These are phyloP conservation scores for Smithornis capensis DNA, from an alignment of 2,113 vertebrate species.

Conservation along the genomic window DNA sequence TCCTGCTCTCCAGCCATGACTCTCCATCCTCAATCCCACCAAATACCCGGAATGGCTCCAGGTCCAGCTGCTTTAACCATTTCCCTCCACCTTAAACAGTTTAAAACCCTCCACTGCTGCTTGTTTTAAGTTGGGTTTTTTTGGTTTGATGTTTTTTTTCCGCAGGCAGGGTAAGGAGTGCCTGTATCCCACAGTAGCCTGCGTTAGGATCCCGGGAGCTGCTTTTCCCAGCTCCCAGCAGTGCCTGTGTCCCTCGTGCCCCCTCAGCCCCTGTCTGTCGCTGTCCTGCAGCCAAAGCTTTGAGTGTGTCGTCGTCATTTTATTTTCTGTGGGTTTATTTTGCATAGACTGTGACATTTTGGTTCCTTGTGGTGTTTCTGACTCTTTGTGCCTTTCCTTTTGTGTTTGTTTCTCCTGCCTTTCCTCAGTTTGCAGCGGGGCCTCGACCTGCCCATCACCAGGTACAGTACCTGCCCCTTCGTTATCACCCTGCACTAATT, in stretches of 20 bases:
- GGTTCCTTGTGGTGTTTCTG: slow-evolving; percentile 81
- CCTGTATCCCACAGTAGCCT: not conserved
- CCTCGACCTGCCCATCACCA: slow-evolving; percentile 98
- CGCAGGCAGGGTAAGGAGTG: not conserved
- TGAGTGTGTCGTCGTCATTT: slow-evolving; percentile 22
- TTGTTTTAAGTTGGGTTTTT: not conserved
- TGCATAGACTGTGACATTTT: slow-evolving; percentile 78
- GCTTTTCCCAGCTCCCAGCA: not conserved
- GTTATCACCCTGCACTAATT: slow-evolving; percentile 46
- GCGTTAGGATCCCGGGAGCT: not conserved
- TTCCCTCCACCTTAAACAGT: not conserved
- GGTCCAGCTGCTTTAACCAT: slow-evolving; percentile 21
- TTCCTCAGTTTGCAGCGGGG: slow-evolving; percentile 95
- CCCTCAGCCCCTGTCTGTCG: slow-evolving; percentile 67
- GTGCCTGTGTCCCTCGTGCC: not conserved
- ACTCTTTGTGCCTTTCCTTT: slow-evolving; percentile 88
- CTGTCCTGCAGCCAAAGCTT: slow-evolving; percentile 74
- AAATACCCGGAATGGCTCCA: not conserved
- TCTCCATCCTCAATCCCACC: slow-evolving; percentile 5
- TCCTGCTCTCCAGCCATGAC: not conserved
- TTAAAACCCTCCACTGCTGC: not conserved
- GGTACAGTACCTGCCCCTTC: slow-evolving; percentile 87
- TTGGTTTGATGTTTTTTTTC: not conserved
- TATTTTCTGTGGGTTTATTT: slow-evolving; percentile 64
- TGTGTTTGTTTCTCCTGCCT: slow-evolving; percentile 86